Percentiles rank a stretch among this genome's conserved stretches.
Conservation (phyloP, 1,140 invertebrate genomes). For the Drosophila lowei region DNA sequence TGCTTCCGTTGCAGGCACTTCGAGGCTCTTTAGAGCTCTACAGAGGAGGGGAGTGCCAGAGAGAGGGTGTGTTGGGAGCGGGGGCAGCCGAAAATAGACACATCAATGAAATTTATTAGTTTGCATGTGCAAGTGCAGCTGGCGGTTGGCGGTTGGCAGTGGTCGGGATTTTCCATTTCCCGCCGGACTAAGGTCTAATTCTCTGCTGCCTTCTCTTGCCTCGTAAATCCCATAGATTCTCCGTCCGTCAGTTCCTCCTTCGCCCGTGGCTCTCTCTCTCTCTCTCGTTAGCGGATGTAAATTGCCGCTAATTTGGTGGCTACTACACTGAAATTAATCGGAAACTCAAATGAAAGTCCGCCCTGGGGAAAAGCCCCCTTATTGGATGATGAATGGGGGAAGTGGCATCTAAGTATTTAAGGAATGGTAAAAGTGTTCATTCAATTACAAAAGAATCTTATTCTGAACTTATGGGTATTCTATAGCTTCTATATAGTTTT, state of each 20-base stretch:
- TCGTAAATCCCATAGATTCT: constrained; percentile 13
- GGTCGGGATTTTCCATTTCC: constrained; percentile 66
- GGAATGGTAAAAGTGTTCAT: not conserved
- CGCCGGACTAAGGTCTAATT: constrained; percentile 57
- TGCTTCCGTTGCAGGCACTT: constrained; percentile 81
- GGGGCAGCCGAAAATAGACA: constrained; percentile 72
- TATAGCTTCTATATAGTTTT: no score
- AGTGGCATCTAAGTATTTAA: not conserved
- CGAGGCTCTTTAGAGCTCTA: constrained; percentile 35
- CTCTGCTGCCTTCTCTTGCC: constrained; percentile 6
- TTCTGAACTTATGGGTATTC: not conserved
- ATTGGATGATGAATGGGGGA: constrained; percentile 22
- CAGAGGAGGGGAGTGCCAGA: not conserved
- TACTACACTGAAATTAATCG: constrained; percentile 48
- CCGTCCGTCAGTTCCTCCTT: no score
- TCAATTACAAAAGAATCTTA: not conserved
- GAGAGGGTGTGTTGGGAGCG: not conserved
- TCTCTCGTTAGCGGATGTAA: constrained; percentile 53
- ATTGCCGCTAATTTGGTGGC: constrained; percentile 67
- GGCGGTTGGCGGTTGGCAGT: constrained; percentile 10
- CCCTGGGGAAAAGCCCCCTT: not conserved
- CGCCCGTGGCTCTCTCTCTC: no score
- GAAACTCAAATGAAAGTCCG: constrained; percentile 34
- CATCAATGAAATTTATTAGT: constrained; percentile 83
- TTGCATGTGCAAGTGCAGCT: constrained; percentile 80